phyloP scores from a whole-genome alignment of 2,888 invertebrate species.

The Adelognathus sp. region DNA sequence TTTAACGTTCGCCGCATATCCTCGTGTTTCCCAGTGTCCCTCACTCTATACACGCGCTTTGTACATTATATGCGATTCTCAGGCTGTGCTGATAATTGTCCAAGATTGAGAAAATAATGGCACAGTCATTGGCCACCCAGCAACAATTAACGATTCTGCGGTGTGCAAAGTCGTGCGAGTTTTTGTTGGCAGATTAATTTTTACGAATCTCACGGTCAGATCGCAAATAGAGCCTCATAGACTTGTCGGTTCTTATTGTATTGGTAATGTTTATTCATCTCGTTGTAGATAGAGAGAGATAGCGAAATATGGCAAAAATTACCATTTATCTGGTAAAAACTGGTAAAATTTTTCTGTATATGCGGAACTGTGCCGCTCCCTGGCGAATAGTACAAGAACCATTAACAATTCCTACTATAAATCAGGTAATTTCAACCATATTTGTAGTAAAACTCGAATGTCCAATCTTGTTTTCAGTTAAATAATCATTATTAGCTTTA shows the following conservation, averaged over 20 bases:
- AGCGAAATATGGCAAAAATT: no score
- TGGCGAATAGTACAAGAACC: no score
- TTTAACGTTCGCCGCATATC: slow-evolving; percentile 61
- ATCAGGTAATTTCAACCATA: no score
- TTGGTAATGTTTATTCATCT: background rate
- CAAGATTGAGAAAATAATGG: background rate
- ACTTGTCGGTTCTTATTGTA: background rate
- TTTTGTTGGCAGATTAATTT: background rate
- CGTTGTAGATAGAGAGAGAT: no score
- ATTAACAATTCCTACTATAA: no score
- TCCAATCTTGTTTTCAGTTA: no score
- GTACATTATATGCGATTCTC: slow-evolving; percentile 3
- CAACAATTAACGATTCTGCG: background rate
- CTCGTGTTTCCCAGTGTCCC: slow-evolving; percentile 43
- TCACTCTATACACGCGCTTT: slow-evolving; percentile 1
- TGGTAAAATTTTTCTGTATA: no score
- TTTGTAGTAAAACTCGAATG: no score
- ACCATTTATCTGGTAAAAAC: no score
- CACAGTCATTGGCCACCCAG: background rate
- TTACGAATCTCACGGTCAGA: background rate
- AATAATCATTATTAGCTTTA: no score
- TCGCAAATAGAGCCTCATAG: no score
- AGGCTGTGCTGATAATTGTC: slow-evolving; percentile 11
- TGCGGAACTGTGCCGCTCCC: no score
- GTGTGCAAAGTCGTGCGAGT: background rate